Conservation (phyloP, 2,113 vertebrate species). For the Gasterosteus aculeatus region DNA sequence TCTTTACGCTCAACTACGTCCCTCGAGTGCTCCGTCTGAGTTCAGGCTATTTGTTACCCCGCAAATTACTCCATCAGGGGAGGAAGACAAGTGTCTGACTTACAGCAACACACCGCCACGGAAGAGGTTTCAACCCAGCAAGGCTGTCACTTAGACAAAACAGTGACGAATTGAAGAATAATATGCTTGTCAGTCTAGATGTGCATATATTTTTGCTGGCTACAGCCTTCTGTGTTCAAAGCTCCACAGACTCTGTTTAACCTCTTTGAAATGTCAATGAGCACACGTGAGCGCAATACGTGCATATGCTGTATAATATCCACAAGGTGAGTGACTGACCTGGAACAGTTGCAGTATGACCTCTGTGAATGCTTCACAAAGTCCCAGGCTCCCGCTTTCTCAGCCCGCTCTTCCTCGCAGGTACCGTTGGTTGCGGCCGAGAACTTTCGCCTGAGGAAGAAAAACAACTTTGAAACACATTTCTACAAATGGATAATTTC, state of each 20-base stretch:
- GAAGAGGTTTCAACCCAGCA: conserved; percentile 12
- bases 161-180: conserved; percentile 62
- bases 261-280: conserved; percentile 41
- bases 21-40: conserved; percentile 19
- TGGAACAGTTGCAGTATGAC: conserved; percentile 93
- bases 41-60: conserved; percentile 40
- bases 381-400: conserved; percentile 91
- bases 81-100: conserved; percentile 42
- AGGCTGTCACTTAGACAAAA: conserved; percentile 51
- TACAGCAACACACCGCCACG: conserved; percentile 28
- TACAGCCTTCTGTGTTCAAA: conserved; percentile 18
- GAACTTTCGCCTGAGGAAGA: conserved; percentile 88
- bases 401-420: conserved; percentile 87
- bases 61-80: conserved; percentile 29
- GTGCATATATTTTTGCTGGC: conserved; percentile 48
- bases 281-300: not conserved
- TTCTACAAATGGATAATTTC: not conserved
- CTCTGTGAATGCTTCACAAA: conserved; percentile 93
- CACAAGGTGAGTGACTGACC: conserved; percentile 76
- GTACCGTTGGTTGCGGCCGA: conserved; percentile 88
- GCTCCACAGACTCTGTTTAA: conserved; percentile 14
- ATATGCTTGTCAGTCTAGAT: conserved; percentile 47
- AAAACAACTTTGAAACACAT: not conserved
- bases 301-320: not conserved
- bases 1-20: not conserved